These are phyloP conservation scores for Pristiophorus japonicus DNA, from an alignment of 2,113 vertebrate genomes.

Conservation along the genomic window DNA sequence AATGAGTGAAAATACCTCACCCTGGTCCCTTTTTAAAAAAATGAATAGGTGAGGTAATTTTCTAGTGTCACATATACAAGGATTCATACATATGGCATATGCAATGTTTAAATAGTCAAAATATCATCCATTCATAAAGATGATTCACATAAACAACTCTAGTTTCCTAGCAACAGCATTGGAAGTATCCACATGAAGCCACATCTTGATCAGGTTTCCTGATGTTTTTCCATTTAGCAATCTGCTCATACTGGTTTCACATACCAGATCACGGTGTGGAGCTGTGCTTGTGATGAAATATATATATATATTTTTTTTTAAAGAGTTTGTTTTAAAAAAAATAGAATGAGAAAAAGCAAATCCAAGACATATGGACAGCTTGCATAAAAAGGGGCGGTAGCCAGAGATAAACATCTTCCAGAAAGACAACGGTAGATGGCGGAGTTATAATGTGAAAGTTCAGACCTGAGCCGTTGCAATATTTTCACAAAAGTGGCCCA, in stretches of 20 bases:
- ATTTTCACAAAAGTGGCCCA: neutral
- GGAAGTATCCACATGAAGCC: neutral
- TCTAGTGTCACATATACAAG: neutral
- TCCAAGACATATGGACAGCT: neutral
- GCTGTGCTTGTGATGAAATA: neutral
- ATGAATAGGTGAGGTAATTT: neutral
- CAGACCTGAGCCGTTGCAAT: neutral
- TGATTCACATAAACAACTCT: neutral
- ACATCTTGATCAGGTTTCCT: neutral
- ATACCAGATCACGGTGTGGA: neutral
- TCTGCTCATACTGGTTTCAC: neutral
- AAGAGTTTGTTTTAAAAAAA: neutral
- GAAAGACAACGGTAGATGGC: neutral
- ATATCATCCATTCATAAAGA: neutral
- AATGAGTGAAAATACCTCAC: neutral
- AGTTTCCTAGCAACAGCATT: neutral
- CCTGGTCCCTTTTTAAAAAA: neutral
- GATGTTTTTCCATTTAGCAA: constrained; percentile 4
- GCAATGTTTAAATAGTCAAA: neutral
- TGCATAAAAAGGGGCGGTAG: neutral
- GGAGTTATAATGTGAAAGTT: neutral
- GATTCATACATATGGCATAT: neutral
- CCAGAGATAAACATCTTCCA: neutral
- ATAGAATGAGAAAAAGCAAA: neutral
- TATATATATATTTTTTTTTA: too few species aligned